Conservation (phyloP, 1,140 invertebrate genomes). For the Frieseomelitta varia region DNA sequence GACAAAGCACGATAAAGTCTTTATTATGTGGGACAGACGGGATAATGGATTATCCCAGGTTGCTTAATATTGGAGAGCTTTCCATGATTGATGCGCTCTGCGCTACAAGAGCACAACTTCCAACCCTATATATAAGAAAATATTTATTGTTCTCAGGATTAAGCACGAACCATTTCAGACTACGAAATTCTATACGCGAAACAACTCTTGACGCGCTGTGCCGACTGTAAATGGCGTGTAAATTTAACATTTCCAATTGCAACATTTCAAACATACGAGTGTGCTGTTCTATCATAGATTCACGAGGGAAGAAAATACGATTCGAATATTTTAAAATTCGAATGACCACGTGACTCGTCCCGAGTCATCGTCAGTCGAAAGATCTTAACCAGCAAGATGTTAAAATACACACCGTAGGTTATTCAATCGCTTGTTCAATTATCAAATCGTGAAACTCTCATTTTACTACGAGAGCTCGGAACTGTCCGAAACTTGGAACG, state of each 20-base stretch:
- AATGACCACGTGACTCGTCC: not conserved
- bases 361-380: too few relatives aligned
- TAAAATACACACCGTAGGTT: too few relatives aligned
- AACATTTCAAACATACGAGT: not conserved
- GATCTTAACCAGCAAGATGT: too few relatives aligned
- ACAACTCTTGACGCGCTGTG: not conserved
- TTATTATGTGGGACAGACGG: conserved; percentile 42
- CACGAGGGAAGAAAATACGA: not conserved
- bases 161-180: not conserved
- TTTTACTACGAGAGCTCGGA: not conserved
- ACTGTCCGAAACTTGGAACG: not conserved
- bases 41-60: conserved; percentile 38
- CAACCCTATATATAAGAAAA: conserved; percentile 11
- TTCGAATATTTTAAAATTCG: not conserved
- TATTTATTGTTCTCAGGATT: conserved; percentile 33
- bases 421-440: too few relatives aligned
- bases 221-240: not conserved
- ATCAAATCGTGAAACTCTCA: not conserved
- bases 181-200: not conserved
- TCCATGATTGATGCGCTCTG: conserved; percentile 28
- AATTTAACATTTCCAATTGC: not conserved
- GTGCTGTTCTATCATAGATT: too few relatives aligned
- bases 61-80: conserved; percentile 37
- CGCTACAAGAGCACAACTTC: not conserved
- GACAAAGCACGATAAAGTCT: conserved; percentile 37